phyloP scores from a whole-genome alignment of 2,888 invertebrate genomes.

The Macrosiphum euphorbiae region DNA sequence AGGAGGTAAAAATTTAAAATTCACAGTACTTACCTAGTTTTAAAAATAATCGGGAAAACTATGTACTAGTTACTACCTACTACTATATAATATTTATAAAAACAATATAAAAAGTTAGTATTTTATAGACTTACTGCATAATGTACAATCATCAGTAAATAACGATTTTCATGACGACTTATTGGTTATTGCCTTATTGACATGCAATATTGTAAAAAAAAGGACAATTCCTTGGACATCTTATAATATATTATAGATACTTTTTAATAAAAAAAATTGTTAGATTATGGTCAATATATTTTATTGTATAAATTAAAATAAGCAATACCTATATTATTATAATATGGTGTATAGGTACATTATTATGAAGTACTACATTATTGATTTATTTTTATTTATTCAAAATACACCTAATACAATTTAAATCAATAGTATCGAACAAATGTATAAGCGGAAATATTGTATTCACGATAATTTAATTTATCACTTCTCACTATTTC shows the following conservation, averaged over 20 bases:
- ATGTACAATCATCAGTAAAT: no score
- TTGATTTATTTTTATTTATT: no score
- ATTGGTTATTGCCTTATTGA: background rate
- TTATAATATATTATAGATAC: background rate
- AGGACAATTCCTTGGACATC: background rate
- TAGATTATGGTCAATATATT: background rate
- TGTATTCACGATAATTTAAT: no score
- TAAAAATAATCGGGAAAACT: background rate
- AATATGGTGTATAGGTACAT: background rate
- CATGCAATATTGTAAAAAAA: background rate
- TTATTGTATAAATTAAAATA: background rate
- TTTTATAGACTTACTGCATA: no score
- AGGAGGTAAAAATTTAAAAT: background rate
- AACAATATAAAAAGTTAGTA: no score
- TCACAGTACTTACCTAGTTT: background rate
- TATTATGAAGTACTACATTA: background rate
- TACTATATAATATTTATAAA: no score
- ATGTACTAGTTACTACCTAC: no score
- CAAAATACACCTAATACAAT: no score
- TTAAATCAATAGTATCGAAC: no score
- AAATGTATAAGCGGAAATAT: no score
- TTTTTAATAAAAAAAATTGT: background rate
- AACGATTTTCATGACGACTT: no score
- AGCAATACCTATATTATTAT: background rate
- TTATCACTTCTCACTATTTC: background rate